phyloP scores from a whole-genome alignment of 1,140 invertebrate species.

The Cepaea nemoralis region DNA sequence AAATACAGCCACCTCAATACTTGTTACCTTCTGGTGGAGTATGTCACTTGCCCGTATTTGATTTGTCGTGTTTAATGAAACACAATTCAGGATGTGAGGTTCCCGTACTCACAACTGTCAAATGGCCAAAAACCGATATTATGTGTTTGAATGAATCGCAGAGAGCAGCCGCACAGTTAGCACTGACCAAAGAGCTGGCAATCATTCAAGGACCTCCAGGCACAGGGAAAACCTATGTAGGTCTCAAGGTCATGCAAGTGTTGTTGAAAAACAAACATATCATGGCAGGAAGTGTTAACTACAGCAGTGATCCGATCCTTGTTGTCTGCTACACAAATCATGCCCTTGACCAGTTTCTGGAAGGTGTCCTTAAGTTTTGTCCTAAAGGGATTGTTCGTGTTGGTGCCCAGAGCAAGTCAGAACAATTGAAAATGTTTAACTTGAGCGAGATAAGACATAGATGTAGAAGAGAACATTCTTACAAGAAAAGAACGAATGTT shows the following conservation, averaged over 20 bases:
- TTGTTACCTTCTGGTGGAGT: slow-evolving; percentile 18
- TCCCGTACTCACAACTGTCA: background rate
- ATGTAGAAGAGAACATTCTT: background rate
- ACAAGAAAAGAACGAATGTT: no score
- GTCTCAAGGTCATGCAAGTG: slow-evolving; percentile 68
- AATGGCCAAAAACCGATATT: slow-evolving; percentile 57
- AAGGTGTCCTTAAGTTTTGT: slow-evolving; percentile 75
- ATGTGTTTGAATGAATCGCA: slow-evolving; percentile 72
- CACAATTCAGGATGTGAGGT: background rate
- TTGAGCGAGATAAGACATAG: background rate
- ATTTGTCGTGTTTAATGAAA: slow-evolving; percentile 42
- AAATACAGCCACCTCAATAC: slow-evolving; percentile 54
- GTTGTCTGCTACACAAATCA: slow-evolving; percentile 91
- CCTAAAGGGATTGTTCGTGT: slow-evolving; percentile 75
- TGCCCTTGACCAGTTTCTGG: slow-evolving; percentile 89
- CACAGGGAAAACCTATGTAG: slow-evolving; percentile 69
- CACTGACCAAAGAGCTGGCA: slow-evolving; percentile 73
- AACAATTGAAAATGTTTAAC: slow-evolving; percentile 13
- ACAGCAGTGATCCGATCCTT: slow-evolving; percentile 76
- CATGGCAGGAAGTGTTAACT: slow-evolving; percentile 43
- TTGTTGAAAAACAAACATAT: slow-evolving; percentile 64
- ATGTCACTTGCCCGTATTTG: slow-evolving; percentile 2
- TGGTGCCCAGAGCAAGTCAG: slow-evolving; percentile 73
- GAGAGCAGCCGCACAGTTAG: slow-evolving; percentile 69
- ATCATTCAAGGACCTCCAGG: slow-evolving; percentile 81